These are phyloP conservation scores for Apeltes quadracus DNA, from an alignment of 2,113 vertebrate genomes.

Conservation along the genomic window DNA sequence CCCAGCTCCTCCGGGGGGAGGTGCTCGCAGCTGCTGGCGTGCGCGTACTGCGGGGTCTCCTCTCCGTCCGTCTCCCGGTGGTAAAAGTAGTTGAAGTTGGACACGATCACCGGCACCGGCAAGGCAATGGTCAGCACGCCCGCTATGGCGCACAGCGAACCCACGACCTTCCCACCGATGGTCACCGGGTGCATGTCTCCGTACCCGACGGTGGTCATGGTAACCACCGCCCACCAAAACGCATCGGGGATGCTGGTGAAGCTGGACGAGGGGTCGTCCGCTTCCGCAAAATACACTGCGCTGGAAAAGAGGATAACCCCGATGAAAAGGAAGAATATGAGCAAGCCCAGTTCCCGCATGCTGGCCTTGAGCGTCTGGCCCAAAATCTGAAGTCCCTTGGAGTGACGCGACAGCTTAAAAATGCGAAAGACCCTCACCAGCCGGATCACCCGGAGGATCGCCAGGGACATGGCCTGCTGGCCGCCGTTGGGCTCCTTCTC, in stretches of 20 bases:
- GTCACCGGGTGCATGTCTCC: conserved; percentile 99
- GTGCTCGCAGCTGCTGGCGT: conserved; percentile 90
- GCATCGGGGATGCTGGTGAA: conserved; percentile 98
- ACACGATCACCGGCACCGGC: conserved; percentile 97
- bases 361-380: conserved; percentile 97
- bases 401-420: conserved; percentile 97
- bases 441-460: conserved; percentile 95
- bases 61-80: conserved; percentile 96
- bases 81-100: conserved; percentile 99
- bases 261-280: conserved; percentile 92
- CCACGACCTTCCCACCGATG: conserved; percentile 97
- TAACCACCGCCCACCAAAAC: conserved; percentile 99
- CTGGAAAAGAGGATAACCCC: conserved; percentile 98
- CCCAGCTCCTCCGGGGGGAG: conserved; percentile 88
- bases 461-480: conserved; percentile 97
- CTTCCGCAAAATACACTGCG: conserved; percentile 96
- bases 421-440: conserved; percentile 96
- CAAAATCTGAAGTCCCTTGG: conserved; percentile 96
- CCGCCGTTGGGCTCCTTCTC: conserved; percentile 90
- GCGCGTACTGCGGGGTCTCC: conserved; percentile 91
- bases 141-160: conserved; percentile 94
- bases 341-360: conserved; percentile 93
- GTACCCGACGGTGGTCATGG: conserved; percentile 98
- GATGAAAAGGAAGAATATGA: conserved; percentile 98
- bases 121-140: conserved; percentile 96